These are phyloP conservation scores for Crypturellus undulatus DNA, from an alignment of 2,113 vertebrate species.

Conservation along the genomic window DNA sequence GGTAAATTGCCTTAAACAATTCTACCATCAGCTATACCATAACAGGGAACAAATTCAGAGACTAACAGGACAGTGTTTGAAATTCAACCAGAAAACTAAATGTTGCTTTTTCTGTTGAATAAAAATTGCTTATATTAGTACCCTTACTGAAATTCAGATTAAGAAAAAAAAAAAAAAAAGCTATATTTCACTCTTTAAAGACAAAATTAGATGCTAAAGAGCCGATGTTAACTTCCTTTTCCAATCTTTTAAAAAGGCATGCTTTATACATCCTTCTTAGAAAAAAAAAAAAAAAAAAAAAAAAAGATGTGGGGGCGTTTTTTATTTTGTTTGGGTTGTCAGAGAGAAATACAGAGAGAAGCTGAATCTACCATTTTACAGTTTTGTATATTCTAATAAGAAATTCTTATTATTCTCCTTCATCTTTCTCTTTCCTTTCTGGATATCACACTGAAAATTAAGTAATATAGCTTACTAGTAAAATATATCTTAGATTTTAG, in stretches of 20 bases:
- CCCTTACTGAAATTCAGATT: neutral
- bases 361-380: neutral
- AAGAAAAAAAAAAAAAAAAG: neutral
- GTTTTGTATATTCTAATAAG: neutral
- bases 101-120: neutral
- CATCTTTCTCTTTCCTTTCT: neutral
- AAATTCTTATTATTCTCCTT: neutral
- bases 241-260: neutral
- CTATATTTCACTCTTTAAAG: neutral
- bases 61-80: neutral
- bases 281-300: neutral
- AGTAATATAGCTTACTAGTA: neutral
- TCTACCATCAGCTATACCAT: neutral
- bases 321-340: neutral
- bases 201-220: neutral
- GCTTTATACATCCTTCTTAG: fast-evolving
- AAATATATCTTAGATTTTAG: neutral
- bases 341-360: neutral
- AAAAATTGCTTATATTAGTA: neutral
- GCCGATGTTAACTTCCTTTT: neutral
- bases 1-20: neutral
- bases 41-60: neutral
- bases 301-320: neutral
- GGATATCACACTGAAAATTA: neutral
- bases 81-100: neutral